Percentiles rank a stretch among this genome's conserved stretches.
Evolutionary conservation across 2,888 invertebrate species (phyloP).

Genomic region (Rugalucina vietnamica): DNA sequence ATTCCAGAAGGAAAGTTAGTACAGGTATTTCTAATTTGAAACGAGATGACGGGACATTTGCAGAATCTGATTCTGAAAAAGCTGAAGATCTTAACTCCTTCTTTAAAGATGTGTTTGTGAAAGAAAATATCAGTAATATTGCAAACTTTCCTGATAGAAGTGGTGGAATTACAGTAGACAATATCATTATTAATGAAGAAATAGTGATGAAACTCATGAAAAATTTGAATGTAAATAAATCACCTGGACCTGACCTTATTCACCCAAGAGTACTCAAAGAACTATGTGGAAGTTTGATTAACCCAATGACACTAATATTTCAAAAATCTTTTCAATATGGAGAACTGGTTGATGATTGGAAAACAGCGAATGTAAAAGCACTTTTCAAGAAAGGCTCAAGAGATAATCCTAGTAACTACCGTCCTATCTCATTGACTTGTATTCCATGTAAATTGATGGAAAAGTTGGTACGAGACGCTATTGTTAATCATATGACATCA

Average conservation of each 20-base stretch:
- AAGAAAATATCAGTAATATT: background rate
- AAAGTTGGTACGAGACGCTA: constrained; percentile 21
- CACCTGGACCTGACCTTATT: constrained; percentile 13
- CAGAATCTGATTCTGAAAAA: constrained; percentile 18
- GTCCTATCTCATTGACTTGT: constrained; percentile 33
- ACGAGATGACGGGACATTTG: background rate
- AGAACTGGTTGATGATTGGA: constrained; percentile 24
- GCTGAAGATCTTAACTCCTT: constrained; percentile 17
- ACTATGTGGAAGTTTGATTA: background rate
- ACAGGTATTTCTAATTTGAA: constrained; percentile 10
- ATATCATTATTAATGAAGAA: background rate
- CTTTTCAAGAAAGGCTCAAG: constrained; percentile 26
- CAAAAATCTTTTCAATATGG: constrained; percentile 17
- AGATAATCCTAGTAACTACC: constrained; percentile 23
- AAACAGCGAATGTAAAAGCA: constrained; percentile 22
- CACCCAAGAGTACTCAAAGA: constrained; percentile 17
- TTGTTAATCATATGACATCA: constrained; percentile 19
- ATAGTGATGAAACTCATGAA: background rate
- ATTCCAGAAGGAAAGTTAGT: background rate
- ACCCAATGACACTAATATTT: constrained; percentile 14
- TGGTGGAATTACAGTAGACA: background rate
- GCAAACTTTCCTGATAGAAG: constrained; percentile 13
- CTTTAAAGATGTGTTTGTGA: constrained; percentile 15
- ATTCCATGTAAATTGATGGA: constrained; percentile 38
- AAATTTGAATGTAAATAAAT: background rate